Percentiles rank a stretch among this genome's conserved stretches.
Evolutionary conservation across 1,140 invertebrate genomes (phyloP).

Genomic region (Camponotus vicinus): DNA sequence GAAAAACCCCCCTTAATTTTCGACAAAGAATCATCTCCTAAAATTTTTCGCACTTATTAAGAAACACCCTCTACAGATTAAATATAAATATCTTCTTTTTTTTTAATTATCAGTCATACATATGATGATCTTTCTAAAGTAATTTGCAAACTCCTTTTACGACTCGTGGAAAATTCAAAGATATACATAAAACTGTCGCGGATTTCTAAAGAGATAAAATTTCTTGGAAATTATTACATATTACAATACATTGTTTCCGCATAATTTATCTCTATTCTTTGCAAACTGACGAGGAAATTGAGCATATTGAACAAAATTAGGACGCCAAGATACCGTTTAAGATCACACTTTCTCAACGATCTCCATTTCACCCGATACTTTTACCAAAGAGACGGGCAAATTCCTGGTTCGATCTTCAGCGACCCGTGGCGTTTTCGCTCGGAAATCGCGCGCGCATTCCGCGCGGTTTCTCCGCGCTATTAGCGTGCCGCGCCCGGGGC

Average conservation of each 20-base stretch:
- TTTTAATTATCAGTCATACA: not conserved
- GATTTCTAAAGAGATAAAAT: not conserved
- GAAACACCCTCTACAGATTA: not conserved
- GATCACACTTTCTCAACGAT: not conserved
- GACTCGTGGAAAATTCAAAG: not conserved
- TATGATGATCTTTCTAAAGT: not conserved
- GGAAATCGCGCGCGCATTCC: conserved; percentile 38
- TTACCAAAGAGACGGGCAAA: not conserved
- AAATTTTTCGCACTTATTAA: too few species aligned
- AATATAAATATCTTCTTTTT: not conserved
- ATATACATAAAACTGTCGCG: not conserved
- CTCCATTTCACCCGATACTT: not conserved
- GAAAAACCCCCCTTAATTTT: too few species aligned
- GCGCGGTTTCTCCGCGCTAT: conserved; percentile 8
- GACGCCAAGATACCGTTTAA: not conserved
- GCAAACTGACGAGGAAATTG: not conserved
- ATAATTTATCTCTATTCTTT: not conserved
- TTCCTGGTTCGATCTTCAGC: conserved; percentile 8
- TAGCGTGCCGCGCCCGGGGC: conserved; percentile 34
- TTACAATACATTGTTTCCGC: not conserved
- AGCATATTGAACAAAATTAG: not conserved
- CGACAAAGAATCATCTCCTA: too few species aligned
- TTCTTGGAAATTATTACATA: not conserved
- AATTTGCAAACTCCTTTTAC: not conserved
- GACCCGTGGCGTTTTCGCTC: conserved; percentile 31